Conservation (phyloP, 2,888 invertebrate genomes). For the Diadegma fenestrale region DNA sequence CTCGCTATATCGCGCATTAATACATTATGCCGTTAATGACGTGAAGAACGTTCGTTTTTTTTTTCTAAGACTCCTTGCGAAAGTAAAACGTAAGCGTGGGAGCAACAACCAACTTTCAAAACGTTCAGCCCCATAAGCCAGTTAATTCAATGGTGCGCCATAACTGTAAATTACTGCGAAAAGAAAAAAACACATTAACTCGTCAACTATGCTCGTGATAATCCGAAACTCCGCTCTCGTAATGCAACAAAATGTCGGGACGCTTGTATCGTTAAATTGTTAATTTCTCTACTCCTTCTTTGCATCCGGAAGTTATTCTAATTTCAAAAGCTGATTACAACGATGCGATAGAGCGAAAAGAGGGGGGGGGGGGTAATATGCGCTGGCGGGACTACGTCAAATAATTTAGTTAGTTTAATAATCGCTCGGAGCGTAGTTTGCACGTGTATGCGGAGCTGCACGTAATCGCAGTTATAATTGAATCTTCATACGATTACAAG, state of each 20-base stretch:
- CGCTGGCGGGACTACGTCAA: background rate
- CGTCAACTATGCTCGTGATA: conserved; percentile 3
- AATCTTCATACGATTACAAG: conserved; percentile 32
- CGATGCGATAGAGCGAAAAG: background rate
- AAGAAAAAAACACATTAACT: conserved; percentile 1
- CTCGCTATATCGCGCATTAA: conserved; percentile 38
- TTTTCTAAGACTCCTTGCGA: conserved; percentile 15
- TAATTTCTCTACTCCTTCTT: background rate
- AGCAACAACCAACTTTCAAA: conserved; percentile 38
- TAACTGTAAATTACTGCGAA: background rate
- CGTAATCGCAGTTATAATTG: conserved; percentile 40
- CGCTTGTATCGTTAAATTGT: conserved; percentile 16
- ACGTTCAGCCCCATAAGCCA: conserved; percentile 13
- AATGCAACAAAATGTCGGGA: background rate
- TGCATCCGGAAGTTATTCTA: conserved; percentile 9
- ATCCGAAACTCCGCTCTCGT: background rate
- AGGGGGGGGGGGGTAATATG: background rate
- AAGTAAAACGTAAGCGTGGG: conserved; percentile 46
- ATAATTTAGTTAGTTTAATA: background rate
- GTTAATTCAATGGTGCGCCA: conserved; percentile 3
- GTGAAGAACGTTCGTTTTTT: conserved; percentile 34
- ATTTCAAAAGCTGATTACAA: conserved; percentile 16
- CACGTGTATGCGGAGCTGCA: background rate
- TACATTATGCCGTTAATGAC: conserved; percentile 55
- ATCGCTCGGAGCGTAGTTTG: conserved; percentile 2